Percentiles rank a stretch among this genome's conserved stretches.
These are phyloP conservation scores for Microplitis deprimator DNA, from an alignment of 2,888 invertebrate species.

Conservation along the genomic window DNA sequence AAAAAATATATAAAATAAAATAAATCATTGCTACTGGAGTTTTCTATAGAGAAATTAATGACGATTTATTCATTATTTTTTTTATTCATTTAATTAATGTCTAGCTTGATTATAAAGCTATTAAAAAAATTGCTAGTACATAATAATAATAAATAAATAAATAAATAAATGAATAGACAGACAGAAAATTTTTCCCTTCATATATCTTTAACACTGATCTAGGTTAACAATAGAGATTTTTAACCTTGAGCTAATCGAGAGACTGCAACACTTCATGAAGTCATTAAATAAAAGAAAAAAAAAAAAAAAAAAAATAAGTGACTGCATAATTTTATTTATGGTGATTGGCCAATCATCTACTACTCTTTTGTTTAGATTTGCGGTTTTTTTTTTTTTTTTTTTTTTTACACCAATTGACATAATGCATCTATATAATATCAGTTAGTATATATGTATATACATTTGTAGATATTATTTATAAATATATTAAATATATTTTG, in stretches of 20 bases:
- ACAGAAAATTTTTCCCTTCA: slow-evolving; percentile 18
- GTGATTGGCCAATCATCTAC: neutral
- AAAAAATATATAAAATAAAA: neutral
- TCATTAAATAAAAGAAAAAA: slow-evolving; percentile 12
- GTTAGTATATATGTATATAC: neutral
- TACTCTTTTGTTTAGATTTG: slow-evolving; percentile 2
- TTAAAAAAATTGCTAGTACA: neutral
- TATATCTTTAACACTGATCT: slow-evolving; percentile 37
- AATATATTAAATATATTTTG: neutral
- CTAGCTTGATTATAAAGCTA: neutral
- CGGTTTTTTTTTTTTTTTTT: neutral
- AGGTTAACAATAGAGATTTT: slow-evolving; percentile 28
- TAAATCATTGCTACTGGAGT: slow-evolving; percentile 35
- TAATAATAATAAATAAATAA: neutral
- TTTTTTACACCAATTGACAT: neutral
- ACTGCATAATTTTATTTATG: neutral
- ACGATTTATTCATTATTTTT: neutral
- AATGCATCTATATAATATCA: neutral
- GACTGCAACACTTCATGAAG: slow-evolving; percentile 24
- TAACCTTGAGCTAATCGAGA: slow-evolving; percentile 38
- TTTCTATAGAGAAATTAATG: slow-evolving; percentile 10
- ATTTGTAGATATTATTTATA: too few relatives aligned
- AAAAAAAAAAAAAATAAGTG: slow-evolving; percentile 14
- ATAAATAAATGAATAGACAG: neutral
- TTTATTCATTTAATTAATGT: neutral